Evolutionary conservation across 2,113 vertebrate genomes (phyloP).

Genomic region (Protomyctophum bolini): DNA sequence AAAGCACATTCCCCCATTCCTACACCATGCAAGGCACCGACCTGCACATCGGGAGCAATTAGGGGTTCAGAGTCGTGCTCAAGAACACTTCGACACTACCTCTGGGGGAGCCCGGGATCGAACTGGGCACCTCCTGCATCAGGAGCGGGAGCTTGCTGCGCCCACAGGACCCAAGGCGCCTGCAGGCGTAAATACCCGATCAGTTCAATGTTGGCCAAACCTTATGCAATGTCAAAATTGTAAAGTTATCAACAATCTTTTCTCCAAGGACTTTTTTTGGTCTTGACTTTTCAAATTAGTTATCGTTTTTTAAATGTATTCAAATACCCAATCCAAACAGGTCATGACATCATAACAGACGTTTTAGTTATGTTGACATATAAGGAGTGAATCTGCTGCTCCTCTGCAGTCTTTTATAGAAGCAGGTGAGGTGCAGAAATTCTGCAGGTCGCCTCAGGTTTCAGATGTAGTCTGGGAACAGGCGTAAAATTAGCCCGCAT

Average conservation of each 20-base stretch:
- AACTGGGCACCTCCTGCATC: too few species aligned
- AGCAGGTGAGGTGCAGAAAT: slow-evolving; percentile 30
- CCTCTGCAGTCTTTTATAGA: slow-evolving; percentile 23
- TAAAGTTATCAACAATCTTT: background rate
- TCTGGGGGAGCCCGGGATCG: too few species aligned
- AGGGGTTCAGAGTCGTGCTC: too few species aligned
- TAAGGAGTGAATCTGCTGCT: slow-evolving; percentile 39
- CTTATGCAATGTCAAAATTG: background rate
- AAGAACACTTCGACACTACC: too few species aligned
- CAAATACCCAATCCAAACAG: slow-evolving; percentile 11
- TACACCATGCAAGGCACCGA: too few species aligned
- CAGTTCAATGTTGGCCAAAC: too few species aligned
- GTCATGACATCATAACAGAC: slow-evolving; percentile 28
- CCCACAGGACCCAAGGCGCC: too few species aligned
- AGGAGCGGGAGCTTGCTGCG: too few species aligned
- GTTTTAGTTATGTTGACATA: slow-evolving; percentile 70
- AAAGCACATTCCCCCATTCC: too few species aligned
- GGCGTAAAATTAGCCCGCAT: background rate
- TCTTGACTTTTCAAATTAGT: background rate
- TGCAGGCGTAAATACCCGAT: too few species aligned
- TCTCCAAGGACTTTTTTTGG: background rate
- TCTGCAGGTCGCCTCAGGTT: slow-evolving; percentile 38
- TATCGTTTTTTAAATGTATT: too few species aligned
- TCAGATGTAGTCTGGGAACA: slow-evolving; percentile 21
- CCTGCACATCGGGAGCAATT: too few species aligned